Percentiles rank a stretch among this genome's conserved stretches.
These are phyloP conservation scores for Malurus cyaneus DNA, from an alignment of 2,113 vertebrate species.

Conservation along the genomic window DNA sequence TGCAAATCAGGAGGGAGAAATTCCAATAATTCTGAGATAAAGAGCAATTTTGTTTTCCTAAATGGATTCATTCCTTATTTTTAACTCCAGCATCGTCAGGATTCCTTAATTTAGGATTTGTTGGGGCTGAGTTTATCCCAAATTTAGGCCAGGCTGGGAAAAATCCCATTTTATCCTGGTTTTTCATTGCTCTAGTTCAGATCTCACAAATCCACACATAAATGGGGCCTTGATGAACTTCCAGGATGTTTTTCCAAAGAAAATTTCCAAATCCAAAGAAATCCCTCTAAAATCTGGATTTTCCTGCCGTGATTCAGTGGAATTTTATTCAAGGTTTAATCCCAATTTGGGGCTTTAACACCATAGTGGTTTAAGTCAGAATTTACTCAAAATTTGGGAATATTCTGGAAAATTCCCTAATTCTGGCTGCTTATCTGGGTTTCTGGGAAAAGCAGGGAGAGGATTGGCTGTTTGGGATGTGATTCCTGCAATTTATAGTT, in stretches of 20 bases:
- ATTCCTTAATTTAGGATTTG: neutral
- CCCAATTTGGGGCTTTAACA: neutral
- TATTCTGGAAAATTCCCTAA: neutral
- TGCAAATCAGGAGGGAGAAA: neutral
- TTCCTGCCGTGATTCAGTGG: neutral
- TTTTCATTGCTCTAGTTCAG: accelerated
- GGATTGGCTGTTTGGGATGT: neutral
- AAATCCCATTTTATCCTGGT: neutral
- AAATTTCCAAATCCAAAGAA: neutral
- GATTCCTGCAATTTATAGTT: neutral
- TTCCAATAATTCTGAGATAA: neutral
- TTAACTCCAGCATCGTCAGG: neutral
- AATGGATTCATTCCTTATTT: no score
- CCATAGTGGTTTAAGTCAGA: neutral
- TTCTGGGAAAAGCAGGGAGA: neutral
- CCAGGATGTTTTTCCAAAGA: neutral
- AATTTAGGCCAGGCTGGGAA: neutral
- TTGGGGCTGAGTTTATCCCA: neutral
- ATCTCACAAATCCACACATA: neutral
- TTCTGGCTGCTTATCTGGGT: neutral
- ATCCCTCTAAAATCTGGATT: neutral
- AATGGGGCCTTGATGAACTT: neutral
- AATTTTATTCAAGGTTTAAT: neutral
- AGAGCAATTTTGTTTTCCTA: neutral
- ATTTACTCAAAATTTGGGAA: neutral